phyloP scores from a whole-genome alignment of 2,113 vertebrate genomes.

The Falco punctatus region DNA sequence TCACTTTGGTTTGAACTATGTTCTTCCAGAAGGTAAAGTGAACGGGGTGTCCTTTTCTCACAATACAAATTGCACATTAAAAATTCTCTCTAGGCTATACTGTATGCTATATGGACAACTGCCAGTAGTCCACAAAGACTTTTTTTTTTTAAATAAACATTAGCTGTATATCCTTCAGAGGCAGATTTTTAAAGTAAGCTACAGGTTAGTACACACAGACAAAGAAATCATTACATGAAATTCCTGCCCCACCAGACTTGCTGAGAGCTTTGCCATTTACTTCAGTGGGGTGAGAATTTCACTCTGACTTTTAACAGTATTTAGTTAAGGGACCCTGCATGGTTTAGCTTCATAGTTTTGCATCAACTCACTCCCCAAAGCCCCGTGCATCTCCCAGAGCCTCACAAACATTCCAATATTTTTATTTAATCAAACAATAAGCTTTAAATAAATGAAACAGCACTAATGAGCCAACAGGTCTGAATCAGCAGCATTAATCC shows the following conservation, averaged over 20 bases:
- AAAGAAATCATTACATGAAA: background rate
- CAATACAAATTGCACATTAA: background rate
- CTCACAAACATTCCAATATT: background rate
- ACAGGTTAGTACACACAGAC: background rate
- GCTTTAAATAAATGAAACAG: background rate
- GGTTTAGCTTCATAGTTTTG: background rate
- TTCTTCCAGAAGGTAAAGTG: background rate
- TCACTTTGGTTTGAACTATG: background rate
- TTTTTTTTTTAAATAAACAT: background rate
- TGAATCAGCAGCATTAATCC: slow-evolving; percentile 14
- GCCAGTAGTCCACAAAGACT: background rate
- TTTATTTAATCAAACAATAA: slow-evolving; percentile 43
- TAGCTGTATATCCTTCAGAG: background rate
- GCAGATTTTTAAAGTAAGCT: background rate
- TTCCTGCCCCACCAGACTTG: background rate
- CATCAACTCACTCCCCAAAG: background rate
- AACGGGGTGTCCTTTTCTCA: background rate
- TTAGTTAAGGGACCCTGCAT: background rate
- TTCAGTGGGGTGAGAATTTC: background rate
- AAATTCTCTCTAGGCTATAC: background rate
- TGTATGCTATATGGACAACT: background rate
- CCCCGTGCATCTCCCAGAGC: background rate
- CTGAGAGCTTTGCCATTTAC: background rate
- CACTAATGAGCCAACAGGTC: background rate
- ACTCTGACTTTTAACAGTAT: background rate